A percentile compares a stretch with the other conserved stretches of the same genome.
These are phyloP conservation scores for Drosophila sucinea DNA, from an alignment of 1,140 invertebrate genomes.

Conservation along the genomic window DNA sequence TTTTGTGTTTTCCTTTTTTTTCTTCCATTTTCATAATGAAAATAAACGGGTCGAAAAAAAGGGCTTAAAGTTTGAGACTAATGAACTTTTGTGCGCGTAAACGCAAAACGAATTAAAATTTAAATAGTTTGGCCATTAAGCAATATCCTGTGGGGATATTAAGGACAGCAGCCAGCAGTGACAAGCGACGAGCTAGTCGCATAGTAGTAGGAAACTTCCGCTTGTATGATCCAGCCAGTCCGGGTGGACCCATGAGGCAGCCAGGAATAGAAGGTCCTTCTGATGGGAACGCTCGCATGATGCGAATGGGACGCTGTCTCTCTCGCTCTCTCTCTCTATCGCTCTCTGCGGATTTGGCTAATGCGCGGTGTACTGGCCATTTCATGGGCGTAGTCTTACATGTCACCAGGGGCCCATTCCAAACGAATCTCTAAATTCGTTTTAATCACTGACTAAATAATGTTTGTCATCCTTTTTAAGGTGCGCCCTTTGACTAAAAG, in stretches of 20 bases:
- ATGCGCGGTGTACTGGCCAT: slow-evolving; percentile 34
- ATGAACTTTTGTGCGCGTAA: slow-evolving; percentile 38
- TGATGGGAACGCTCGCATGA: slow-evolving; percentile 17
- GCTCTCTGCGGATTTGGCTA: slow-evolving; percentile 51
- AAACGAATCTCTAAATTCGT: too few relatives aligned
- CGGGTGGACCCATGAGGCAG: background rate
- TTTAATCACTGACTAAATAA: too few relatives aligned
- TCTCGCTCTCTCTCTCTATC: slow-evolving; percentile 16
- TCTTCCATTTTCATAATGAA: slow-evolving; percentile 23
- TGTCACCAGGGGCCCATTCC: too few relatives aligned
- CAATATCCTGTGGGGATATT: slow-evolving; percentile 48
- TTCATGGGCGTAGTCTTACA: background rate
- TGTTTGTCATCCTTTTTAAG: too few relatives aligned
- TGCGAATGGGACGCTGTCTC: slow-evolving; percentile 27
- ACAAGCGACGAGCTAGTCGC: slow-evolving; percentile 20
- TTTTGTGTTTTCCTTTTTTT: too few relatives aligned
- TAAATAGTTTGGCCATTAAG: slow-evolving; percentile 75
- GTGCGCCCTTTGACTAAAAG: background rate
- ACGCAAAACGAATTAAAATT: slow-evolving; percentile 63
- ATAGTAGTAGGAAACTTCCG: slow-evolving; percentile 40
- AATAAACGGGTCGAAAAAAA: slow-evolving; percentile 32
- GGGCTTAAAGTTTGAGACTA: slow-evolving; percentile 30
- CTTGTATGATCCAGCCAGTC: slow-evolving; percentile 30
- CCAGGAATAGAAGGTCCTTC: slow-evolving; percentile 32
- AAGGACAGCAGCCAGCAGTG: slow-evolving; percentile 6